Base-by-base conservation (phyloP, 2,113 vertebrate species). In the Hyperoodon ampullatus region DNA sequence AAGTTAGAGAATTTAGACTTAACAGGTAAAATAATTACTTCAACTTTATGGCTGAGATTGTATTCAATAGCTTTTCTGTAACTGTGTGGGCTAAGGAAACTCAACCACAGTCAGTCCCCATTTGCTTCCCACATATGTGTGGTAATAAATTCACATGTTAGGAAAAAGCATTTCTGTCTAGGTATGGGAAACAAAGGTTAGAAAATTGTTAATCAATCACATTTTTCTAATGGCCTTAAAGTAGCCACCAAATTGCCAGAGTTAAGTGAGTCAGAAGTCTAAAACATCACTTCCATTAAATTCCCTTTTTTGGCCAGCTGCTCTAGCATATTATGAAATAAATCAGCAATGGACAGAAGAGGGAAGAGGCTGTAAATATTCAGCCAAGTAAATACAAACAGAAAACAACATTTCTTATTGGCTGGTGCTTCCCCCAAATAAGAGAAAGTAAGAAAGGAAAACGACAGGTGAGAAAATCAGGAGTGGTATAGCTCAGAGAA, bases 1-100 rank as follows among this genome's bases (percentile, higher is more conserved):
- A 85, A 63, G 39, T 65, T 26, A 65, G 74, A 93, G 74, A 75
- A 90, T 61, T 96, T 81, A 44, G 16, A 77, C 26, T 81, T 85
- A 84, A 71, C 81, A 71, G 8, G 13, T 47, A 88, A 81, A 95
- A 81, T 39, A 85, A 95, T 78, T 71, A 90, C 93, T 63, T 94
- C 15, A 87, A 16, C 26, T 74, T 93, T 47, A 71, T 53, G 13
- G 30, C 47, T 90, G 61, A 90, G 4, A 1, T 39, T 91, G 11
- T 61, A 24, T 68, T 87, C 86, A 72, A 42, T 2, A 58, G 24
- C 11, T 75, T 88, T 42, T 78, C 74, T 78, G 1, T 63, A 90
- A 70, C 83, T 44, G 53, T 28, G 16, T n/a, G 21, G n/a, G 12
- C 18, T n/a, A 91, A 68, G n/a, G 23, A 21, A 91, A 84, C 13